These are phyloP conservation scores for Drosophila varians DNA, from an alignment of 1,140 invertebrate species.

Conservation along the genomic window DNA sequence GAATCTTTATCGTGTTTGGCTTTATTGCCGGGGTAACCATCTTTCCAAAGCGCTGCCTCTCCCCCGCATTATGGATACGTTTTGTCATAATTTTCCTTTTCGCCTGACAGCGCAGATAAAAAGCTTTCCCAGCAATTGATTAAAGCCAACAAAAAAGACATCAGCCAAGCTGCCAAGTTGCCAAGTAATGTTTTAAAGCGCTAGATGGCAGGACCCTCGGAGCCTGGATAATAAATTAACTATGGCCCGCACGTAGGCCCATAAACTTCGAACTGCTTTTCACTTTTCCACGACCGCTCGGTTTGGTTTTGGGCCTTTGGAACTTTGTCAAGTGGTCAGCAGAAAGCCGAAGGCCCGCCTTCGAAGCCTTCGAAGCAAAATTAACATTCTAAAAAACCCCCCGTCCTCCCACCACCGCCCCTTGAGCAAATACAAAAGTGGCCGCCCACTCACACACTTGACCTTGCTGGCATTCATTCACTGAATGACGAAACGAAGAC, in stretches of 20 bases:
- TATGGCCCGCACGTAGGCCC: slow-evolving; percentile 69
- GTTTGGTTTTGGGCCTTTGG: neutral
- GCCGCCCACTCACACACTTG: slow-evolving; percentile 42
- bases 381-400: slow-evolving; percentile 58
- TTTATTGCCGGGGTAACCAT: slow-evolving; percentile 15
- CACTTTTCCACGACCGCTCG: slow-evolving; percentile 36
- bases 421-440: slow-evolving; percentile 2
- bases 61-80: slow-evolving; percentile 8
- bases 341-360: slow-evolving; percentile 12
- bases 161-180: slow-evolving; percentile 30
- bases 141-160: slow-evolving; percentile 62
- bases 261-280: slow-evolving; percentile 64
- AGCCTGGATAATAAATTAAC: slow-evolving; percentile 70
- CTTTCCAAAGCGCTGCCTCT: neutral
- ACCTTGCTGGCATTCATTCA: slow-evolving; percentile 62
- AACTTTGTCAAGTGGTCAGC: slow-evolving; percentile 71
- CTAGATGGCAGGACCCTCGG: neutral
- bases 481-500: slow-evolving; percentile 21
- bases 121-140: slow-evolving; percentile 58
- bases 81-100: slow-evolving; percentile 64
- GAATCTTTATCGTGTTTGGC: slow-evolving; percentile 39
- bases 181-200: slow-evolving; percentile 57
- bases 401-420: neutral
- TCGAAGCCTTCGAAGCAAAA: slow-evolving; percentile 46
- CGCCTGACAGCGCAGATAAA: slow-evolving; percentile 49